Base-by-base conservation (phyloP, 2,888 invertebrate genomes). In the Dynastes tityus region DNA sequence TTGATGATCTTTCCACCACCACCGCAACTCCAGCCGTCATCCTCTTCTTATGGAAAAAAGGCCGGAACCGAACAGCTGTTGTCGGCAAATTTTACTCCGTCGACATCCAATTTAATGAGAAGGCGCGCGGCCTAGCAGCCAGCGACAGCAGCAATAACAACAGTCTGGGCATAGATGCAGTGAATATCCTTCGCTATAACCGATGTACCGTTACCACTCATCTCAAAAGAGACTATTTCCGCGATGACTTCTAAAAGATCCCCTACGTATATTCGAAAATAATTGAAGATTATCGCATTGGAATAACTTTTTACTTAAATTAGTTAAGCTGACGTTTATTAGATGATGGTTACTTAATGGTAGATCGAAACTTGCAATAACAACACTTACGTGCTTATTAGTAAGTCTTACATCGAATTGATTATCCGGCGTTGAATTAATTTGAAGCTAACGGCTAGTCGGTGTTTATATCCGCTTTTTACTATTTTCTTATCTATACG, bases 61-160 rank as follows among this genome's bases (percentile, higher is more conserved):
- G 16, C 73, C 73, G 73, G 58, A 73, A 58, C 58, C 58, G 40
- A 73, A 73, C 73, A 73, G 73, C 73, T 73, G 73, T 58, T 73
- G 71, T 71, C 71, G 73, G 73, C 68, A 29, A 73, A 73, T 73
- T 73, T 73, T 73, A 51, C 68, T 51, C 68, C 68, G 68, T 22
- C 68, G 51, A 51, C 53, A 68, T 51, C 22, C 13, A 68, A 2
- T 51, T 49, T 68, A 68, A 68, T 68, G 68, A 68, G 68, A 68
- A 68, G 51, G 51, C 63, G 51, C 55, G 6, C 22, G n/a, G 55
- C 55, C 22, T 4, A 16, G 8, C 68, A 68, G 13, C 40, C 68
- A 68, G 68, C 16, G 45, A 45, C 27, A 40, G 65, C 63, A 55
- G 55, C 55, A 11, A 11, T 8, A 45, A 55, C 8, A 22, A 55